phyloP scores from a whole-genome alignment of 2,113 vertebrate species.

The Salvator merianae region DNA sequence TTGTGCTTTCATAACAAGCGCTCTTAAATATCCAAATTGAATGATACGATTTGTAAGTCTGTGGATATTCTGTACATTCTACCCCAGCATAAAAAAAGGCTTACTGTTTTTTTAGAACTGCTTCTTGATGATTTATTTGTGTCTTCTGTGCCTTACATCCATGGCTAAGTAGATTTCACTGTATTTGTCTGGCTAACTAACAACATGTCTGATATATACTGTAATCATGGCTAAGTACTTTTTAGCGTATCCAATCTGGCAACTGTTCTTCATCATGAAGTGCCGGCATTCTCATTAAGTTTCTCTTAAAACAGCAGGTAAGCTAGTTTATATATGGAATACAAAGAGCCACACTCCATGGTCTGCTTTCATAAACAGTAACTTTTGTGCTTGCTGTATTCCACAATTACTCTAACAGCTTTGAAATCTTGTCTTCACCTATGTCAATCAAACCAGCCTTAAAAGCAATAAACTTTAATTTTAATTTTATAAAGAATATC shows the following conservation, averaged over 20 bases:
- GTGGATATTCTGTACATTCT: not conserved
- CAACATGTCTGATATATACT: conserved; percentile 14
- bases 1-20: not conserved
- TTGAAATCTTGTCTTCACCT: not conserved
- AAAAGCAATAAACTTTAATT: not conserved
- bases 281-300: conserved; percentile 51
- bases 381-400: not conserved
- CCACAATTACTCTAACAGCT: not conserved
- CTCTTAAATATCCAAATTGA: not conserved
- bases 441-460: not conserved
- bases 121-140: not conserved
- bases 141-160: not conserved
- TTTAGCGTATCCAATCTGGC: conserved; percentile 5
- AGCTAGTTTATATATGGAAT: not conserved
- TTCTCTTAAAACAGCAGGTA: conserved; percentile 47
- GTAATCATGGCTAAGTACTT: conserved; percentile 1
- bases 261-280: conserved; percentile 54
- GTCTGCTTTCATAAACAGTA: not conserved
- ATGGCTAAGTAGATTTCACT: not conserved
- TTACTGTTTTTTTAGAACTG: not conserved
- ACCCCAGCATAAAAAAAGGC: not conserved
- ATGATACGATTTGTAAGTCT: not conserved
- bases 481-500: not conserved
- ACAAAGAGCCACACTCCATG: not conserved
- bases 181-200: not conserved